Evolutionary conservation across 1,140 invertebrate species (phyloP).

Genomic region (Drosophila arawakana): DNA sequence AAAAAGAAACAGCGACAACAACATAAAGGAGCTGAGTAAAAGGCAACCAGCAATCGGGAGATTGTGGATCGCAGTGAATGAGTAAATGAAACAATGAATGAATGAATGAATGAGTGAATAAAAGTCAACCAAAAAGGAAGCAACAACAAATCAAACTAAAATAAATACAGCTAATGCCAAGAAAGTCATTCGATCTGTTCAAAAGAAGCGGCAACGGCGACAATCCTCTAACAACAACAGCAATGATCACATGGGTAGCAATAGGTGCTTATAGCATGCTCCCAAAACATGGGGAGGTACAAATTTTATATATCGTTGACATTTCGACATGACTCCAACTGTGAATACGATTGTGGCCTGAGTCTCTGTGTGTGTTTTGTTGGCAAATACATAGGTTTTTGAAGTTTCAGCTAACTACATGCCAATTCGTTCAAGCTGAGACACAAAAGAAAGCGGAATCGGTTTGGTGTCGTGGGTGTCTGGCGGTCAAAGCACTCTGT

Average conservation of each 20-base stretch:
- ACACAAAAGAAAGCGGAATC: conserved; percentile 66
- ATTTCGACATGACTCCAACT: conserved; percentile 70
- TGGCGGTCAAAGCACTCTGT: conserved; percentile 71
- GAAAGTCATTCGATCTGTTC: conserved; percentile 69
- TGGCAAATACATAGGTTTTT: conserved; percentile 50
- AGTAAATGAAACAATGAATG: conserved; percentile 17
- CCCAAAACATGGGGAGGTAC: conserved; percentile 70
- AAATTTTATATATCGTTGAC: conserved; percentile 74
- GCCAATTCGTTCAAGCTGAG: conserved; percentile 42
- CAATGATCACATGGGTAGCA: conserved; percentile 27
- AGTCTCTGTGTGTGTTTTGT: conserved; percentile 32
- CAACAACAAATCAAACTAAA: conserved; percentile 54
- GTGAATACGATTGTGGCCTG: conserved; percentile 22
- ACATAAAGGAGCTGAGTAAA: conserved; percentile 53
- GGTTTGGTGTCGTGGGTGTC: conserved; percentile 56
- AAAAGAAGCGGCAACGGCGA: conserved; percentile 63
- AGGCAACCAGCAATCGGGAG: conserved; percentile 29
- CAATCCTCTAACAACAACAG: conserved; percentile 36
- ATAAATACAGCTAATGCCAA: conserved; percentile 43
- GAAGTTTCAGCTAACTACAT: conserved; percentile 34
- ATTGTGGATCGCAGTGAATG: conserved; percentile 47
- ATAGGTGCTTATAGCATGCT: conserved; percentile 55
- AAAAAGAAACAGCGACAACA: conserved; percentile 7
- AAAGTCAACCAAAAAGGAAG: conserved; percentile 38
- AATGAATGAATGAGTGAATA: conserved; percentile 20